phyloP scores from a whole-genome alignment of 2,888 invertebrate species.

The Ormyrus pomaceus region DNA sequence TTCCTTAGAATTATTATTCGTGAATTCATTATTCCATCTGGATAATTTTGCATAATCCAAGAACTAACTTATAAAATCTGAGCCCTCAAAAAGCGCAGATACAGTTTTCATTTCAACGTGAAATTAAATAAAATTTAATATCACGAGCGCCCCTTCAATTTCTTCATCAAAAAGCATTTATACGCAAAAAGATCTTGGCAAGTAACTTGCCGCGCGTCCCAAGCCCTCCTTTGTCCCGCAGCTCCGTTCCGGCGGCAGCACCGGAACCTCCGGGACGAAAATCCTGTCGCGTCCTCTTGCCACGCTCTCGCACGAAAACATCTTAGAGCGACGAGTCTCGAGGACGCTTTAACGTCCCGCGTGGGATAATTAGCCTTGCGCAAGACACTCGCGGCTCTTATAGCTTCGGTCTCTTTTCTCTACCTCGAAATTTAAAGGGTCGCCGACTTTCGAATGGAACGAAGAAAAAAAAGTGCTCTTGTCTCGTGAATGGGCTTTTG shows the following conservation, averaged over 20 bases:
- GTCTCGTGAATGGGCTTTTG: background rate
- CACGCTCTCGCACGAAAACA: background rate
- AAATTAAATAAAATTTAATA: too few relatives aligned
- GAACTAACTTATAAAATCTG: too few relatives aligned
- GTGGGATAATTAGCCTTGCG: conserved; percentile 22
- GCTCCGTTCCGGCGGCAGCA: conserved; percentile 2
- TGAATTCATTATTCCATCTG: conserved; percentile 11
- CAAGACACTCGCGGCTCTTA: background rate
- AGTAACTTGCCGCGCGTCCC: too few relatives aligned
- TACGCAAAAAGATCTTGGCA: too few relatives aligned
- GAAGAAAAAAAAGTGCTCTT: background rate
- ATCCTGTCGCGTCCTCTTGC: background rate
- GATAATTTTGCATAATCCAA: conserved; percentile 15
- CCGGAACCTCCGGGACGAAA: conserved; percentile 22
- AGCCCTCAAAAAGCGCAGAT: too few relatives aligned
- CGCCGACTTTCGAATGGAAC: conserved; percentile 19
- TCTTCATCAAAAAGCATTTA: too few relatives aligned
- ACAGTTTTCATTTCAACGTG: too few relatives aligned
- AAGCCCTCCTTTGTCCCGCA: background rate
- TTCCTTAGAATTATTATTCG: background rate
- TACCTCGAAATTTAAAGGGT: background rate
- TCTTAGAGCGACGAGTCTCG: background rate
- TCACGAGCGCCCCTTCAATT: too few relatives aligned
- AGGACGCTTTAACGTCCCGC: conserved; percentile 17
- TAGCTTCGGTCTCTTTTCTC: background rate